Evolutionary conservation across 1,140 invertebrate genomes (phyloP), one percentile per base, ranked within the genome.

Genomic region (Anoplolepis gracilipes): DNA sequence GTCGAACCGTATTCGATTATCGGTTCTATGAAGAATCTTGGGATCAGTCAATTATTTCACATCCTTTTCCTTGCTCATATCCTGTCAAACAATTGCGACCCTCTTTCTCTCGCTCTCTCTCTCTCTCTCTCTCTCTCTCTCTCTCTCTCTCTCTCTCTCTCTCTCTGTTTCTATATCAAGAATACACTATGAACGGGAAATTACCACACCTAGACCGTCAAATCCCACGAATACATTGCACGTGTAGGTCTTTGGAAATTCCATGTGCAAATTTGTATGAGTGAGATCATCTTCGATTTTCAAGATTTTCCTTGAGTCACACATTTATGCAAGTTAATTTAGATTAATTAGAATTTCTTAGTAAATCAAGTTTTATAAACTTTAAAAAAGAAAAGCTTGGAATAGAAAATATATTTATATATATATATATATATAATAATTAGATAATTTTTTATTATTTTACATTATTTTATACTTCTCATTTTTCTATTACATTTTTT

Each of bases 61-160:
- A 82, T 82, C 78, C 67, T 82, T n/a, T n/a, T 82, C 25, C 39
- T 82, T n/a, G 78, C n/a, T 82, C 78, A 82, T 82, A 82, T 73
- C 67, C 67, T 59, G 78, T 82, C 53, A 82, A 82, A 82, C 67
- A 82, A 33, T 61, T 25, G 65, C 19, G 33, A 46, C 36, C 16
- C 4, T 49, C 39, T 42, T 10, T 46, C 46, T 49, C 46, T 49
- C 13, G 16, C 4, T 49, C 16, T 49, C 4, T 11, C 28, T 70
- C 39, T 42, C 39, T 46, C 46, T 49, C 46, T 49, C 13, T 49
- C 4, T 49, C 16, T 49, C 4, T 11, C 28, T 70, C n/a, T n/a
- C n/a, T n/a, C 42, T 13, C 11, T 13, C 10, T 10, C 39, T 39
- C 39, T 39, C 8, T 39, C 39, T 42, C 39, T 46, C 46, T 49